Conservation (phyloP, 2,113 vertebrate species). For the Platichthys stellatus region DNA sequence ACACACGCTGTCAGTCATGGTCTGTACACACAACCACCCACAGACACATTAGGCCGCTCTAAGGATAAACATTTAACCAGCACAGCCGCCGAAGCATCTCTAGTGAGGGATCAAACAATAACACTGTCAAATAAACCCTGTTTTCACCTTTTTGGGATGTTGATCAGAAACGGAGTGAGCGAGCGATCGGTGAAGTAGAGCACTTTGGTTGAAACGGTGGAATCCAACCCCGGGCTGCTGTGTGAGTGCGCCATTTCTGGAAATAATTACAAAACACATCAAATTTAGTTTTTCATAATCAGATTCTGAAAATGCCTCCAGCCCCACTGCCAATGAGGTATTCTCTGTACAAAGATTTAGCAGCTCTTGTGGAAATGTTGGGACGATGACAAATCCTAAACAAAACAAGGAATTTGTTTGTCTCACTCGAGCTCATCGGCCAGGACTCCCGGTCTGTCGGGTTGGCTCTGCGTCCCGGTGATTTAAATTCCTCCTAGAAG, state of each 20-base stretch:
- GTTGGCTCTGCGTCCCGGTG: slow-evolving; percentile 84
- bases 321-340: slow-evolving; percentile 2
- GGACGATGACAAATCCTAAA: slow-evolving; percentile 51
- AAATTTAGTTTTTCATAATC: slow-evolving; percentile 37
- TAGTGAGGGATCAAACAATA: slow-evolving; percentile 18
- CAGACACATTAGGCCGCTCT: slow-evolving; percentile 11
- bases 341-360: slow-evolving; percentile 28
- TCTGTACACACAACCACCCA: slow-evolving; percentile 24
- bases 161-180: slow-evolving; percentile 96
- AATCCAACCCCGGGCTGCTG: slow-evolving; percentile 89
- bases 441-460: slow-evolving; percentile 91
- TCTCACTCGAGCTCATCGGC: slow-evolving; percentile 94
- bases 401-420: slow-evolving; percentile 43
- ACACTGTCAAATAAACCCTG: slow-evolving; percentile 6
- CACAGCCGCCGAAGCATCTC: slow-evolving; percentile 4
- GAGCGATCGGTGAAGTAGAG: slow-evolving; percentile 98
- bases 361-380: slow-evolving; percentile 44
- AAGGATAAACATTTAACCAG: slow-evolving; percentile 27
- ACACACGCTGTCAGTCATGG: slow-evolving; percentile 43
- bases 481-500: slow-evolving; percentile 85
- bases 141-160: slow-evolving; percentile 94
- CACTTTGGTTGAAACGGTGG: slow-evolving; percentile 92
- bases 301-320: slow-evolving; percentile 26
- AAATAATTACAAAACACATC: slow-evolving; percentile 52
- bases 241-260: slow-evolving; percentile 93